These are phyloP conservation scores for Drosophila sp. DNA, from an alignment of 1,140 invertebrate species.

Conservation along the genomic window DNA sequence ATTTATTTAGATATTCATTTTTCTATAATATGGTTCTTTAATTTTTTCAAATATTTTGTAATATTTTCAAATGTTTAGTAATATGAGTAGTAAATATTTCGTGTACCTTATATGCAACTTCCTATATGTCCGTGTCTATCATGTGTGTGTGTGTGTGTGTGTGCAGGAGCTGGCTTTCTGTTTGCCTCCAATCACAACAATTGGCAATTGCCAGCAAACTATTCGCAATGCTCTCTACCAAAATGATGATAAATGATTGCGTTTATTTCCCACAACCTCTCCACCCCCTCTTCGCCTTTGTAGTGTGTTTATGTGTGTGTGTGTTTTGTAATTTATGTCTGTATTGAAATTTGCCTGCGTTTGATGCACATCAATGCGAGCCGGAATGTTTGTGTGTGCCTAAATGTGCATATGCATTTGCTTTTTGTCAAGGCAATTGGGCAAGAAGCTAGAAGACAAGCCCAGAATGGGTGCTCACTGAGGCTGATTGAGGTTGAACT, in stretches of 20 bases:
- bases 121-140: neutral
- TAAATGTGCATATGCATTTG: slow-evolving; percentile 8
- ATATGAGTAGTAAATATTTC: neutral
- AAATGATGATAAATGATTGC: slow-evolving; percentile 62
- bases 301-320: neutral
- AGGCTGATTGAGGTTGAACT: neutral
- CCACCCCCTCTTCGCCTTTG: slow-evolving; percentile 14
- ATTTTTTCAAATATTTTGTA: no score
- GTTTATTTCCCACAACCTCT: slow-evolving; percentile 32
- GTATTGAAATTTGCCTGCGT: slow-evolving; percentile 21
- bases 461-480: neutral
- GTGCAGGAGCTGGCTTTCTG: slow-evolving; percentile 14
- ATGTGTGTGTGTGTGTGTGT: slow-evolving; percentile 19
- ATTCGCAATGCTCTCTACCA: slow-evolving; percentile 48
- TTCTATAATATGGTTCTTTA: no score
- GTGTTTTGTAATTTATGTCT: slow-evolving; percentile 32
- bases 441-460: slow-evolving; percentile 18
- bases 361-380: slow-evolving; percentile 8
- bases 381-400: slow-evolving; percentile 1
- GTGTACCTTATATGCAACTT: neutral
- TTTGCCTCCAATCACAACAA: slow-evolving; percentile 61
- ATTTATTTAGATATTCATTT: no score
- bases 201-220: slow-evolving; percentile 56
- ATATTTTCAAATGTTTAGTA: no score
- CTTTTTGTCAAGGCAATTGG: slow-evolving; percentile 21